Base-by-base conservation (phyloP, 2,113 vertebrate genomes). In the Aegotheles bennettii region DNA sequence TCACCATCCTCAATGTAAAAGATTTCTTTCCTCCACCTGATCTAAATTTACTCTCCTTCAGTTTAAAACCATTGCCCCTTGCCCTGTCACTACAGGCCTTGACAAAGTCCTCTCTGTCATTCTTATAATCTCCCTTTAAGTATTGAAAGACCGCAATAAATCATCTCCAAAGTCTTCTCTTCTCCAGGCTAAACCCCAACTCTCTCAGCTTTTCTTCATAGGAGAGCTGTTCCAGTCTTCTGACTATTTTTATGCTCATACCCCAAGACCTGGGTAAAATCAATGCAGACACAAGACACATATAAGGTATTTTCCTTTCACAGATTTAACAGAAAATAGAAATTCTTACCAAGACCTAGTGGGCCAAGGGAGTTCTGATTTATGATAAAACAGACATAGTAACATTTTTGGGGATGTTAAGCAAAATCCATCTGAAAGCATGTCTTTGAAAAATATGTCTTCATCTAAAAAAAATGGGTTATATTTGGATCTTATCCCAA, bases 11-110 rank as follows among this genome's bases (percentile, higher is more conserved):
- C 11, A 47, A 3, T 15, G 10, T 9, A 10, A 54, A 38, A 18
- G 33, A 4, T 23, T 40, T 81, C 18, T 60, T 48, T 21, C 10
- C 76, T 45, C 17, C 47, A 1, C 14, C 13, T 2, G 0, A 3
- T n/a, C 28, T 57, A 51, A 47, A 57, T 47, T 15, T 28, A 38
- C 15, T 13, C 2, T 42, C 16, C 35, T 53, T 43, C 14, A 25
- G 6, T 81, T 76, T 59, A 20, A 67, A 84, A 26, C 1, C 12
- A 7, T 19, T 16, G 17, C 0, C 4, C 8, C 13, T 21, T 25
- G 15, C 42, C 4, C 20, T 43, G 43, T 43, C 20, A 11, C 4
- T 59, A 8, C 11, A 40, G 38, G 9, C 9, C 29, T 53, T 11
- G 33, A 4, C 11, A 77, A 77, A 77, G 14, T 3, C 11, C 15